These are phyloP conservation scores for Corapipo altera DNA, from an alignment of 2,113 vertebrate species.

Conservation along the genomic window DNA sequence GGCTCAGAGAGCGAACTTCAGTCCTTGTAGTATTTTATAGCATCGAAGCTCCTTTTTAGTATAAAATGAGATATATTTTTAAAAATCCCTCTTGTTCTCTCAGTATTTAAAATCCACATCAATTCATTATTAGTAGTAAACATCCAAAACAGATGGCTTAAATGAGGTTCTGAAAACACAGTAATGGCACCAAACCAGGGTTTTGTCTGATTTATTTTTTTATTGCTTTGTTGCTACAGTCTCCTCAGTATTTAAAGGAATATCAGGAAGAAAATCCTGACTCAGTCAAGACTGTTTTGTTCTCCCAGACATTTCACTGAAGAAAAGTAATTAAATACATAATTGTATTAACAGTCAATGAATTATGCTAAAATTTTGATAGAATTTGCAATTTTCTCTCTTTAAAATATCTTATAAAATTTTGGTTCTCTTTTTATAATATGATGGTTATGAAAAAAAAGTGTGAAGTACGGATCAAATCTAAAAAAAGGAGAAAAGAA, in stretches of 20 bases:
- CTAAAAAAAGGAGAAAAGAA: neutral
- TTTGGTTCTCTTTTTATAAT: constrained; percentile 10
- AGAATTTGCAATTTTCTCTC: constrained; percentile 11
- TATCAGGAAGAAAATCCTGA: constrained; percentile 25
- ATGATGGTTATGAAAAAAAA: constrained; percentile 17
- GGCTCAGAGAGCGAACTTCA: neutral
- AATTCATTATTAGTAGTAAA: neutral
- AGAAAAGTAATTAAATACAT: constrained; percentile 12
- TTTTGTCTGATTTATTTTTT: neutral
- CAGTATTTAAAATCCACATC: neutral
- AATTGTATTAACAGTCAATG: constrained; percentile 6
- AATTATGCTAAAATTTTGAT: constrained; percentile 50
- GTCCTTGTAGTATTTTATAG: neutral
- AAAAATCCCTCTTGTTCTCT: neutral
- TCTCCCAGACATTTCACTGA: neutral
- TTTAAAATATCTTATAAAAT: neutral
- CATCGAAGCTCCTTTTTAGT: neutral
- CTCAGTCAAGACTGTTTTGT: neutral
- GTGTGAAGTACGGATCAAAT: neutral
- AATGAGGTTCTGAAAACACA: neutral
- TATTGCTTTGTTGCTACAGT: neutral
- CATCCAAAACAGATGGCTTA: neutral
- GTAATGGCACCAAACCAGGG: neutral
- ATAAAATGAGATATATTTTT: neutral
- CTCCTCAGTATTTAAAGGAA: neutral